These are phyloP conservation scores for Andricus curvator DNA, from an alignment of 2,888 invertebrate genomes.

Conservation along the genomic window DNA sequence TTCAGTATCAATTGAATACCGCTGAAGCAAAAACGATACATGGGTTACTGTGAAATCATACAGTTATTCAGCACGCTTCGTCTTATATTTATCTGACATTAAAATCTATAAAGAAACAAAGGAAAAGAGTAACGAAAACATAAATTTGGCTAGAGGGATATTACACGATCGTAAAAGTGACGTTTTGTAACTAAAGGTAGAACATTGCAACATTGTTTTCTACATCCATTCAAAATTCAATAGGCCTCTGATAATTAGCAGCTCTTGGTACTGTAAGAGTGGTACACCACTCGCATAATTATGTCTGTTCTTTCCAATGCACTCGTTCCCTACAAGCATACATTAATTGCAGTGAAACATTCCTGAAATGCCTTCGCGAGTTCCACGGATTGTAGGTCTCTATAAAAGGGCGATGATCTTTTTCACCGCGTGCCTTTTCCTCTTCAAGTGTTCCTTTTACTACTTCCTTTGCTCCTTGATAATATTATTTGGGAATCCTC, in stretches of 20 bases:
- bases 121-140: constrained; percentile 1
- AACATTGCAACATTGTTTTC: constrained; percentile 21
- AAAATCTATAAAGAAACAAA: not conserved
- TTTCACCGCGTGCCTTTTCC: constrained; percentile 14
- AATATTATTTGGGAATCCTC: not conserved
- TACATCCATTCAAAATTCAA: constrained; percentile 12
- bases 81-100: constrained; percentile 4
- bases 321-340: constrained; percentile 23
- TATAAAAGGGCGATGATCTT: constrained; percentile 37
- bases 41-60: not conserved
- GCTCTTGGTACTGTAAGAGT: constrained; percentile 8
- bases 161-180: constrained; percentile 15
- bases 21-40: too few relatives aligned
- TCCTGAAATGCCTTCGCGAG: constrained; percentile 18
- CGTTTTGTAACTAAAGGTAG: constrained; percentile 3
- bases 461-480: not conserved
- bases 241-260: constrained; percentile 18
- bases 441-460: constrained; percentile 6
- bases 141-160: not conserved
- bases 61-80: not conserved
- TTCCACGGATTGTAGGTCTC: constrained; percentile 32
- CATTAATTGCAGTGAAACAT: constrained; percentile 32
- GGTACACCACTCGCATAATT: constrained; percentile 26
- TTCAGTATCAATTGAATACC: too few relatives aligned
- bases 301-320: constrained; percentile 24